Evolutionary conservation across 2,888 invertebrate species (phyloP).

Genomic region (Meganola albula): DNA sequence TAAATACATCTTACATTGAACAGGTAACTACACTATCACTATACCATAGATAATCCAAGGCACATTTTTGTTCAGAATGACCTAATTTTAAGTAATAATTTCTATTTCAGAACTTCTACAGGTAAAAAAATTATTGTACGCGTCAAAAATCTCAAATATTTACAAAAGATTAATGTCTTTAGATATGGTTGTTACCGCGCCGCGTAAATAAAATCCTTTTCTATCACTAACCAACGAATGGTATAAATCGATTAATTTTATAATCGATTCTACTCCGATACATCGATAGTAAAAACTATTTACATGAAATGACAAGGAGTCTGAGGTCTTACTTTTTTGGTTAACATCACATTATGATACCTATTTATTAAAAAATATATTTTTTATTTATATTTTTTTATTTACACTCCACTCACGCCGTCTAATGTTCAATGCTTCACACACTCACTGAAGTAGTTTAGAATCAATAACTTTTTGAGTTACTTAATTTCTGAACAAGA

Average conservation of each 20-base stretch:
- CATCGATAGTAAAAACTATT: conserved; percentile 39
- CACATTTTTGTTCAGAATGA: conserved; percentile 68
- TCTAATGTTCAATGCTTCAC: conserved; percentile 23
- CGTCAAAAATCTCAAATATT: conserved; percentile 9
- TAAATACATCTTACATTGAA: conserved; percentile 52
- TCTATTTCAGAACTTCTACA: conserved; percentile 26
- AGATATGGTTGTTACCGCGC: conserved; percentile 2
- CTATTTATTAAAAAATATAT: conserved; percentile 62
- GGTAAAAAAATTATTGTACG: conserved; percentile 17
- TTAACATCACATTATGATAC: conserved; percentile 71
- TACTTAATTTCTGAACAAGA: conserved; percentile 13
- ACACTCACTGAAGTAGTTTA: no score
- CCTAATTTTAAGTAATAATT: conserved; percentile 41
- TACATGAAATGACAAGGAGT: conserved; percentile 55
- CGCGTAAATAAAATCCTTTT: conserved; percentile 20
- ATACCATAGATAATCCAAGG: conserved; percentile 70
- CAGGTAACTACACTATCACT: conserved; percentile 51
- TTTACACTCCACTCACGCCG: conserved; percentile 48
- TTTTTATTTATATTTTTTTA: conserved; percentile 37
- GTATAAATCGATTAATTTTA: conserved; percentile 15
- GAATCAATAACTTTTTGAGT: conserved; percentile 12
- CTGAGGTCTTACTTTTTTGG: conserved; percentile 66
- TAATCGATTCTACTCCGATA: conserved; percentile 13
- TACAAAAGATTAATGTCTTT: conserved; percentile 13
- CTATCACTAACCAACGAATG: conserved; percentile 20